phyloP scores from a whole-genome alignment of 2,888 invertebrate species.

The Gerosis bhagava region DNA sequence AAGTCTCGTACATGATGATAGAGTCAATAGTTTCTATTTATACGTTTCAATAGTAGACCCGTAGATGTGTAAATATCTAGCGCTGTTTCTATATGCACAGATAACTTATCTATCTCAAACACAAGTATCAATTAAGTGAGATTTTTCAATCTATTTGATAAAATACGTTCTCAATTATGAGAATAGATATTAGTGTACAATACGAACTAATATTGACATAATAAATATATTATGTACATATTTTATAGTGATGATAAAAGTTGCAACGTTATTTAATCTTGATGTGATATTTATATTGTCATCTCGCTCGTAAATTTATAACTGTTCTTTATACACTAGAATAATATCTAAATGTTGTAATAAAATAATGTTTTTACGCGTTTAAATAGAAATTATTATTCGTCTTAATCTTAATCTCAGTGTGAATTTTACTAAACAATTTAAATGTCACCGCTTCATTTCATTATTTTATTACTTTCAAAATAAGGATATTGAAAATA shows the following conservation, averaged over 20 bases:
- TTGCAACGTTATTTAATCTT: constrained; percentile 9
- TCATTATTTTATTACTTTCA: no score
- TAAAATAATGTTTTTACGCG: neutral
- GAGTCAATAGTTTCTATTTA: constrained; percentile 32
- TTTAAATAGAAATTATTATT: no score
- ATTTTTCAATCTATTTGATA: constrained; percentile 8
- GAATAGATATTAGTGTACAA: neutral
- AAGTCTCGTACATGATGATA: constrained; percentile 11
- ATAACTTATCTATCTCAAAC: neutral
- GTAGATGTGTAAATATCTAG: constrained; percentile 18
- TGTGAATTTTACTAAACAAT: no score
- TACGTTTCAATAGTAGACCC: constrained; percentile 18
- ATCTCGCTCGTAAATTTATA: constrained; percentile 11
- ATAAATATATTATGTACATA: constrained; percentile 5
- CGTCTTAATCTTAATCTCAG: no score
- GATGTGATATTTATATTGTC: constrained; percentile 14
- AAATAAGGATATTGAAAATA: no score
- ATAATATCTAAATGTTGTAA: constrained; percentile 8
- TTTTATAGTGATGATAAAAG: constrained; percentile 2
- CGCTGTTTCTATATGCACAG: constrained; percentile 9
- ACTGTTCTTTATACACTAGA: constrained; percentile 9
- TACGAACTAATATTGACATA: no score
- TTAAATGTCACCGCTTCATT: no score
- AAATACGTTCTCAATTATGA: neutral
- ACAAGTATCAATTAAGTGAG: constrained; percentile 1